A percentile compares a stretch with the other conserved stretches of the same genome.
These are phyloP conservation scores for Dallia pectoralis DNA, from an alignment of 2,797 vertebrate species.

Conservation along the genomic window DNA sequence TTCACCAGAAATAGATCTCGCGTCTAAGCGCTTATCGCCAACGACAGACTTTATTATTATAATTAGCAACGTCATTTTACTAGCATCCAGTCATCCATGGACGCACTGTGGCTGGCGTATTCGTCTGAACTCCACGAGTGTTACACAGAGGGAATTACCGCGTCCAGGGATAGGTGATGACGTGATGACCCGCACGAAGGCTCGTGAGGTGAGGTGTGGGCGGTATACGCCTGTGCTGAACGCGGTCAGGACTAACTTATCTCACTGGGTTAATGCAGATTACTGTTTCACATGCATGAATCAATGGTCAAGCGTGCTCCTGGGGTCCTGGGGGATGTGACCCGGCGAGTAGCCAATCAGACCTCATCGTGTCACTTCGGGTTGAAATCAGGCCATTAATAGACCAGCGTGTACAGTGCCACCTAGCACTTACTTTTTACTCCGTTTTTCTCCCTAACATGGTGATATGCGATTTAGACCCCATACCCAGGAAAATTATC, in stretches of 20 bases:
- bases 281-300: not conserved
- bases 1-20: not conserved
- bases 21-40: not conserved
- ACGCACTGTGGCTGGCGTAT: not conserved
- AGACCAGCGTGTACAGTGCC: not conserved
- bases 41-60: not conserved
- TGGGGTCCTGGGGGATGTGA: not conserved
- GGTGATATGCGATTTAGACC: too few species aligned
- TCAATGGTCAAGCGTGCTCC: not conserved
- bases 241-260: not conserved
- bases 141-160: not conserved
- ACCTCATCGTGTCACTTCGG: not conserved
- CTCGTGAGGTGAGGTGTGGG: not conserved
- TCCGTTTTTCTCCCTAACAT: too few species aligned
- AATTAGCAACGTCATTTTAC: not conserved
- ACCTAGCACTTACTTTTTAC: not conserved
- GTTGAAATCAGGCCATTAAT: not conserved
- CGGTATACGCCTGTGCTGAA: not conserved
- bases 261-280: not conserved
- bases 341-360: not conserved
- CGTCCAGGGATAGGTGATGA: constrained; percentile 5
- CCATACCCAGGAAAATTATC: too few species aligned
- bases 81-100: not conserved
- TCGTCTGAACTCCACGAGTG: constrained; percentile 1
- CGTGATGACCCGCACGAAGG: not conserved